Evolutionary conservation across 2,888 invertebrate species (phyloP).

Genomic region (Prostheceraeus crozeri): DNA sequence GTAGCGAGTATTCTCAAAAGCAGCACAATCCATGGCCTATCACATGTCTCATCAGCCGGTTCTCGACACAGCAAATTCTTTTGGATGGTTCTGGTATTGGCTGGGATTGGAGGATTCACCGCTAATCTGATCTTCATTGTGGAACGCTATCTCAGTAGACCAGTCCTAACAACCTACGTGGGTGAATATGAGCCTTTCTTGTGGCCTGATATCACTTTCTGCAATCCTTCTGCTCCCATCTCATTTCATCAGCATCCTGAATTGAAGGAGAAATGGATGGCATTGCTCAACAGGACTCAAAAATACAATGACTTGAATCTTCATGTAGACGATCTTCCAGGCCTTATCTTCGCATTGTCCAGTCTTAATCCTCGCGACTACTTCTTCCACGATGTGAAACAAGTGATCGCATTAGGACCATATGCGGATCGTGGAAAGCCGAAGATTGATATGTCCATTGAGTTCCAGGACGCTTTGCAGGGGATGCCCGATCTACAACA

Average conservation of each 20-base stretch:
- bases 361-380: too few relatives aligned
- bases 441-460: too few relatives aligned
- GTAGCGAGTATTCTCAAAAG: slow-evolving; percentile 31
- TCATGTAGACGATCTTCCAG: too few relatives aligned
- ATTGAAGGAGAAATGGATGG: too few relatives aligned
- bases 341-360: too few relatives aligned
- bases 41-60: slow-evolving; percentile 24
- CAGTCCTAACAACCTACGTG: slow-evolving; percentile 33
- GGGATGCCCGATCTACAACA: too few relatives aligned
- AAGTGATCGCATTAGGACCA: too few relatives aligned
- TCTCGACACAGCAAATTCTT: slow-evolving; percentile 14
- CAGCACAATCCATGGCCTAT: slow-evolving; percentile 30
- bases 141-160: slow-evolving; percentile 32
- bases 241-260: background rate
- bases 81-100: slow-evolving; percentile 35
- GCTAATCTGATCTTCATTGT: slow-evolving; percentile 37
- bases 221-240: slow-evolving; percentile 32
- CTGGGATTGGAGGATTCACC: slow-evolving; percentile 29
- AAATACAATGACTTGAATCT: too few relatives aligned
- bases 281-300: too few relatives aligned
- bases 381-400: too few relatives aligned
- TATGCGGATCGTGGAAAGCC: too few relatives aligned
- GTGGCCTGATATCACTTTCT: slow-evolving; percentile 38
- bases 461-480: too few relatives aligned
- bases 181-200: slow-evolving; percentile 34